These are phyloP conservation scores for Agrypnia vestita DNA, from an alignment of 1,140 invertebrate species.

Conservation along the genomic window DNA sequence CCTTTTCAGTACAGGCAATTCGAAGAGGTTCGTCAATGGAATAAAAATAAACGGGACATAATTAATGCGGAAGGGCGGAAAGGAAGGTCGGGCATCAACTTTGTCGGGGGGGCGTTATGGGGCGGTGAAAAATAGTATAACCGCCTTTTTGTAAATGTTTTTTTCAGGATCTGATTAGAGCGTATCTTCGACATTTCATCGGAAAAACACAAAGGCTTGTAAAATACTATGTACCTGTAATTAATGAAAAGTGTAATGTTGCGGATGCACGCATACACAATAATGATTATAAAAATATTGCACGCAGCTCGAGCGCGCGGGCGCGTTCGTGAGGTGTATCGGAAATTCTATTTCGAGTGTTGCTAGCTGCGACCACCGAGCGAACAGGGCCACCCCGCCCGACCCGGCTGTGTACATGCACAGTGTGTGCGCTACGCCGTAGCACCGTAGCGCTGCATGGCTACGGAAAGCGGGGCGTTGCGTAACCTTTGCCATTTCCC, in stretches of 20 bases:
- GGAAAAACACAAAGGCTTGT: background rate
- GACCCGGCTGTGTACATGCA: background rate
- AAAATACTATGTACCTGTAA: background rate
- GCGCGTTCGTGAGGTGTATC: background rate
- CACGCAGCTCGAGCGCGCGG: background rate
- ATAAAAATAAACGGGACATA: constrained; percentile 43
- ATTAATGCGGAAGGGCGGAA: constrained; percentile 2
- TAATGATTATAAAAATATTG: background rate
- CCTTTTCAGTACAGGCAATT: constrained; percentile 33
- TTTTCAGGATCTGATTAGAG: too few species aligned
- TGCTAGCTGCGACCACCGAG: background rate
- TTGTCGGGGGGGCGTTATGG: too few species aligned
- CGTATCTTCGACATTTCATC: background rate
- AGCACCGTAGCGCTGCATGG: constrained; percentile 22
- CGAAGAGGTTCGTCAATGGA: constrained; percentile 36
- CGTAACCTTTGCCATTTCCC: constrained; percentile 47
- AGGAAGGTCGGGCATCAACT: too few species aligned
- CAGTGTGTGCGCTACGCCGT: constrained; percentile 36
- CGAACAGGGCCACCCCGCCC: constrained; percentile 19
- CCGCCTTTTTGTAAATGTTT: too few species aligned
- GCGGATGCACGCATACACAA: background rate
- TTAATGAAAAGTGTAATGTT: background rate
- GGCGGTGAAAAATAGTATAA: too few species aligned
- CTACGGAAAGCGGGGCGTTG: constrained; percentile 29
- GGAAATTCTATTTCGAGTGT: constrained; percentile 25